These are phyloP conservation scores for Rana temporaria DNA, from an alignment of 2,113 vertebrate species.

Conservation along the genomic window DNA sequence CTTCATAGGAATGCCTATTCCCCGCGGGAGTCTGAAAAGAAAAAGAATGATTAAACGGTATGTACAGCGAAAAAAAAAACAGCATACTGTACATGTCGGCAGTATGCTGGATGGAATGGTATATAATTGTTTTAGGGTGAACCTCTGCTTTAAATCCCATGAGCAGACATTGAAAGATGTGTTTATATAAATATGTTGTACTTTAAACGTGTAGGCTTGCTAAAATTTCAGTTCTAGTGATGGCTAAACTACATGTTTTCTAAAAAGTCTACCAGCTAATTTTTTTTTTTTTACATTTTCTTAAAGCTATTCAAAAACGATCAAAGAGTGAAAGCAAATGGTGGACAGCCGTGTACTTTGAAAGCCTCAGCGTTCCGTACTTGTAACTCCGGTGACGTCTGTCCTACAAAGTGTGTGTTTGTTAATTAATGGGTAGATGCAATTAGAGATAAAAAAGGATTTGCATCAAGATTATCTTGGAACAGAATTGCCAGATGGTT, in stretches of 20 bases:
- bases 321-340: neutral
- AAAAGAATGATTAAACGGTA: too few relatives aligned
- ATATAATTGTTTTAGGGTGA: too few relatives aligned
- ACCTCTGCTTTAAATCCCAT: too few relatives aligned
- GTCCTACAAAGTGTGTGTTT: neutral
- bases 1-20: too few relatives aligned
- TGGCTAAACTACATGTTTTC: conserved; percentile 2
- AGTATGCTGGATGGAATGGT: too few relatives aligned
- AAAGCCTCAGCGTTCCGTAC: neutral
- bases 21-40: too few relatives aligned
- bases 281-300: neutral
- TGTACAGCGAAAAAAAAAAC: too few relatives aligned
- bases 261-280: neutral
- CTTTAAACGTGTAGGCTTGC: conserved; percentile 11
- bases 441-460: conserved; percentile 8
- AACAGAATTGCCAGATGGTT: neutral
- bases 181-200: conserved; percentile 27
- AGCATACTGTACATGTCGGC: too few relatives aligned
- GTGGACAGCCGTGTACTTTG: neutral
- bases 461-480: neutral
- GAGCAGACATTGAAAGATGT: neutral
- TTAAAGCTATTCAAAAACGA: conserved; percentile 14
- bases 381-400: too few relatives aligned
- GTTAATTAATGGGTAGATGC: conserved; percentile 8
- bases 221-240: neutral